Percentiles rank a stretch among this genome's conserved stretches.
phyloP scores from a whole-genome alignment of 2,113 vertebrate species.

The Gyps fulvus region DNA sequence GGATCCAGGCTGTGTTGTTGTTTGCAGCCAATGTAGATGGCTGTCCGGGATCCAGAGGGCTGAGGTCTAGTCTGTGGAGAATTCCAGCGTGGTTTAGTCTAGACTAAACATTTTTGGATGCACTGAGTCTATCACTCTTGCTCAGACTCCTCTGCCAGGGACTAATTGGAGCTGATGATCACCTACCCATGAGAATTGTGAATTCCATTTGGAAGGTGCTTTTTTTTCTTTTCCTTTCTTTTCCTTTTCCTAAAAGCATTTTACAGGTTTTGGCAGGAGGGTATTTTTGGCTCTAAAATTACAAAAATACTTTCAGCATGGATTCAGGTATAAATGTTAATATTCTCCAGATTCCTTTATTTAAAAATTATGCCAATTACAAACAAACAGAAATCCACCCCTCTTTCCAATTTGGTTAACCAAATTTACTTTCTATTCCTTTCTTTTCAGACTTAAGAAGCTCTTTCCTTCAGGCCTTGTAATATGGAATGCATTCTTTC shows the following conservation, averaged over 20 bases:
- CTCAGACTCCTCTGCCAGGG: slow-evolving; percentile 51
- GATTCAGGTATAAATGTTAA: slow-evolving; percentile 66
- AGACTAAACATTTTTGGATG: slow-evolving; percentile 69
- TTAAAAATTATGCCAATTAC: slow-evolving; percentile 46
- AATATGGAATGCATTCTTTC: neutral
- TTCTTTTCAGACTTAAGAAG: neutral
- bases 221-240: neutral
- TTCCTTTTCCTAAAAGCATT: neutral
- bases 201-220: slow-evolving; percentile 60
- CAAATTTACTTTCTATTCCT: neutral
- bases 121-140: neutral
- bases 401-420: slow-evolving; percentile 1
- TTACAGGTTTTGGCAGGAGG: slow-evolving; percentile 67
- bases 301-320: slow-evolving; percentile 44
- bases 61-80: slow-evolving; percentile 33
- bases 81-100: slow-evolving; percentile 44
- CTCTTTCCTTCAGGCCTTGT: neutral
- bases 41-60: neutral
- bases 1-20: neutral
- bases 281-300: slow-evolving; percentile 41
- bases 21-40: neutral
- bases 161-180: slow-evolving; percentile 65
- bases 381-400: slow-evolving; percentile 15
- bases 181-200: slow-evolving; percentile 39
- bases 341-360: slow-evolving; percentile 60